phyloP scores from a whole-genome alignment of 2,888 invertebrate species.

The Coremacera marginata region DNA sequence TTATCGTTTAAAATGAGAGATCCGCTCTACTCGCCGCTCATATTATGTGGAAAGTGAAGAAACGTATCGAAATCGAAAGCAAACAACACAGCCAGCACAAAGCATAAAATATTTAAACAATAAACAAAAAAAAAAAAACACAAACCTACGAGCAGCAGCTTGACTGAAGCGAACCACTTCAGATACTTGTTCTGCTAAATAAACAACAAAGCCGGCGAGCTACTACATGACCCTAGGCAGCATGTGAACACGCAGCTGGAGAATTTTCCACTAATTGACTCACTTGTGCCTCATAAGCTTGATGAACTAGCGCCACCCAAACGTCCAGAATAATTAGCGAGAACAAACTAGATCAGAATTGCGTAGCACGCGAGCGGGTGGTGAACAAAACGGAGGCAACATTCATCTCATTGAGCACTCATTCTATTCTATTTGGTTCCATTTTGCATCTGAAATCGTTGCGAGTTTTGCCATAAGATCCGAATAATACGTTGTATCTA shows the following conservation, averaged over 20 bases:
- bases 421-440: not conserved
- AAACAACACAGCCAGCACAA: not conserved
- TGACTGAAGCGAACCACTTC: too few relatives aligned
- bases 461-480: not conserved
- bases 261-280: too few relatives aligned
- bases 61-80: slow-evolving; percentile 4
- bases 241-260: too few relatives aligned
- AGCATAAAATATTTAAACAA: too few relatives aligned
- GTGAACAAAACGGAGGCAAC: not conserved
- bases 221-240: too few relatives aligned
- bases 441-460: slow-evolving; percentile 3
- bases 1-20: not conserved
- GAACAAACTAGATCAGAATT: not conserved
- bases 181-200: too few relatives aligned
- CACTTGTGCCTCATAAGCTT: too few relatives aligned
- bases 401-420: not conserved
- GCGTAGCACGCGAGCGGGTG: not conserved
- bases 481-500: not conserved
- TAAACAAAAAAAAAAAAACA: too few relatives aligned
- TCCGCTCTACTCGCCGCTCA: not conserved
- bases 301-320: too few relatives aligned
- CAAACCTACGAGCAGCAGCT: too few relatives aligned
- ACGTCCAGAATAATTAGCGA: not conserved
- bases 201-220: too few relatives aligned
- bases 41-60: not conserved